These are phyloP conservation scores for Astreopora myriophthalma DNA, from an alignment of 64 coral and sea anemone species.

Conservation along the genomic window DNA sequence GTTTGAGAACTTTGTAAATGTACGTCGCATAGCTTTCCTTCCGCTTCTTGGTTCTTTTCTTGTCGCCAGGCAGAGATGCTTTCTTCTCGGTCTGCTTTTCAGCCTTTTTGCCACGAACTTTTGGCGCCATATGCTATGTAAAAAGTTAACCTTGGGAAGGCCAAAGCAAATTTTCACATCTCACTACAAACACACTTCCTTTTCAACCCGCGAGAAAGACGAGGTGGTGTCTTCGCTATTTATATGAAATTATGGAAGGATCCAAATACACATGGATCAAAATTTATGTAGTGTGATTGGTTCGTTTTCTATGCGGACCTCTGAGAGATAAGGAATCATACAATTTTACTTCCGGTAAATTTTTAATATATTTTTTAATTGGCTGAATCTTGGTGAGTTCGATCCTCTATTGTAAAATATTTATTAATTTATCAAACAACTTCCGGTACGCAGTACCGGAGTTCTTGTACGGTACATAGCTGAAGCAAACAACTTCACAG, in stretches of 20 bases:
- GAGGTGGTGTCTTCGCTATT: not conserved
- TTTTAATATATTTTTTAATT: not conserved
- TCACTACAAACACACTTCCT: no score
- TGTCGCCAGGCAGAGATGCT: slow-evolving; percentile 18
- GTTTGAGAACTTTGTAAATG: slow-evolving; percentile 70
- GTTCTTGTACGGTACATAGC: not conserved
- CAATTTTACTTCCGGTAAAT: not conserved
- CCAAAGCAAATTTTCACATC: no score
- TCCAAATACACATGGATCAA: not conserved
- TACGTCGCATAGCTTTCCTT: slow-evolving; percentile 62
- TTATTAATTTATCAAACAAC: not conserved
- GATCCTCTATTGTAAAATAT: not conserved
- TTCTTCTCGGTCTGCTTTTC: slow-evolving; percentile 10
- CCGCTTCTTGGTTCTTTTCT: slow-evolving; percentile 35
- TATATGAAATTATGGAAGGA: not conserved
- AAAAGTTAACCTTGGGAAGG: no score
- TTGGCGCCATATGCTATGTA: slow-evolving; percentile 68
- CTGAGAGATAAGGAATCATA: not conserved
- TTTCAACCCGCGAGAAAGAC: no score
- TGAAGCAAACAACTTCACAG: no score
- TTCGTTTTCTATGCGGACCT: not conserved
- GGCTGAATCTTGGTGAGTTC: not conserved
- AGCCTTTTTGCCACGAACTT: not conserved
- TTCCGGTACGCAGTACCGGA: not conserved
- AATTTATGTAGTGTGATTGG: not conserved